These are phyloP conservation scores for Tamandua tetradactyla DNA, from an alignment of 2,797 vertebrate genomes.

Conservation along the genomic window DNA sequence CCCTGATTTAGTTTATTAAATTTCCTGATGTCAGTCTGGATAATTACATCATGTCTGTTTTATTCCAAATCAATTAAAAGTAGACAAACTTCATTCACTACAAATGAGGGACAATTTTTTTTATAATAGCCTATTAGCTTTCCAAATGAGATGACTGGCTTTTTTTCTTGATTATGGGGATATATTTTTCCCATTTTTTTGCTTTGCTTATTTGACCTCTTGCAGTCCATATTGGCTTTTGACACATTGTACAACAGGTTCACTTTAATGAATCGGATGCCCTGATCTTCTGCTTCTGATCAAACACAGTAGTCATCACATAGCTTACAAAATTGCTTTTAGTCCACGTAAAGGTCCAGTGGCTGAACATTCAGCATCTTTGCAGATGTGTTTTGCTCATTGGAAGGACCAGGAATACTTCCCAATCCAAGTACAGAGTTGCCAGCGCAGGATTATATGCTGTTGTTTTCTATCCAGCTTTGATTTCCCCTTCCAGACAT, in stretches of 20 bases:
- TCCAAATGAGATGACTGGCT: neutral
- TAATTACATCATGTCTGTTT: conserved; percentile 31
- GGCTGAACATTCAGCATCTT: neutral
- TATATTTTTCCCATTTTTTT: neutral
- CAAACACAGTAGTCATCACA: neutral
- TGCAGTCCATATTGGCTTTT: neutral
- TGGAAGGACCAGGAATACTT: neutral
- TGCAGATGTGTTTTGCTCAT: neutral
- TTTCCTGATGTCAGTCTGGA: conserved; percentile 33
- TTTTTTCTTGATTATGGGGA: neutral
- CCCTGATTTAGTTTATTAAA: conserved; percentile 47
- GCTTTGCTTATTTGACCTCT: conserved; percentile 18
- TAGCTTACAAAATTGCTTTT: neutral
- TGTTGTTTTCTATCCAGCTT: neutral
- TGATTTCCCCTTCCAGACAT: neutral
- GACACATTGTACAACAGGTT: neutral
- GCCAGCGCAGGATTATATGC: neutral
- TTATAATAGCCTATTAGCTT: neutral
- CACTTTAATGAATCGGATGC: neutral
- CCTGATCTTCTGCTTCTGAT: neutral
- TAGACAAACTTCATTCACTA: neutral
- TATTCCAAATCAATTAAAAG: conserved; percentile 21
- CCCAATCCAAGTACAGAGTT: neutral
- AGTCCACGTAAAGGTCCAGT: neutral
- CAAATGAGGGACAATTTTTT: neutral